A percentile compares a stretch with the other conserved stretches of the same genome.
These are phyloP conservation scores for Eriocheir sinensis DNA, from an alignment of 1,140 invertebrate genomes.

Conservation along the genomic window DNA sequence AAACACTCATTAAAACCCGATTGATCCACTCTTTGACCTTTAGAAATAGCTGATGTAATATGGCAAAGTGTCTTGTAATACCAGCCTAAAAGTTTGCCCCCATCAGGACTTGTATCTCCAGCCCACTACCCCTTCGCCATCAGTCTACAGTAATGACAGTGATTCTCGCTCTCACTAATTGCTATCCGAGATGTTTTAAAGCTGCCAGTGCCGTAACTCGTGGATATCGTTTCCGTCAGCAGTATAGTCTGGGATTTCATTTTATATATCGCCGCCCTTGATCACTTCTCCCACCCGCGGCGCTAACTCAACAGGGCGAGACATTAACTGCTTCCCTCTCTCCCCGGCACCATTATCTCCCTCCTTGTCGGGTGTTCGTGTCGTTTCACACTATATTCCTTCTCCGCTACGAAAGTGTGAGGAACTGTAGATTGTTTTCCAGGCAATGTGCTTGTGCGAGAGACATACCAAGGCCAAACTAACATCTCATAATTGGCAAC, in stretches of 20 bases:
- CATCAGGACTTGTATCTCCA: too few species aligned
- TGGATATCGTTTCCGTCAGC: neutral
- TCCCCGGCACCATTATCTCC: neutral
- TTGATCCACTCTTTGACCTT: neutral
- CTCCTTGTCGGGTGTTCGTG: neutral
- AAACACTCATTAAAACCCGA: neutral
- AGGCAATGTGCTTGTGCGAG: neutral
- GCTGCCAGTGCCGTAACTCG: neutral
- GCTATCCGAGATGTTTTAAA: neutral
- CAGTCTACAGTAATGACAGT: neutral
- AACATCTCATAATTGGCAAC: too few species aligned
- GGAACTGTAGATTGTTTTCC: neutral
- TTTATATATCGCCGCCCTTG: neutral
- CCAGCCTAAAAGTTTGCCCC: too few species aligned
- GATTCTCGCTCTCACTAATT: neutral
- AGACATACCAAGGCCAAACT: too few species aligned
- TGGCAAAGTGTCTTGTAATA: too few species aligned
- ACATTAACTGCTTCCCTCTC: slow-evolving; percentile 14
- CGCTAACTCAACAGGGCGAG: neutral
- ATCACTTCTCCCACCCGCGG: neutral
- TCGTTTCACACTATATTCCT: neutral
- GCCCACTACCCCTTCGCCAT: too few species aligned
- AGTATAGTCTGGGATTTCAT: neutral
- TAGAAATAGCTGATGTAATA: too few species aligned
- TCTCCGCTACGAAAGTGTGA: neutral